Conservation (phyloP, 2,888 invertebrate genomes). For the Agrotis clavis region DNA sequence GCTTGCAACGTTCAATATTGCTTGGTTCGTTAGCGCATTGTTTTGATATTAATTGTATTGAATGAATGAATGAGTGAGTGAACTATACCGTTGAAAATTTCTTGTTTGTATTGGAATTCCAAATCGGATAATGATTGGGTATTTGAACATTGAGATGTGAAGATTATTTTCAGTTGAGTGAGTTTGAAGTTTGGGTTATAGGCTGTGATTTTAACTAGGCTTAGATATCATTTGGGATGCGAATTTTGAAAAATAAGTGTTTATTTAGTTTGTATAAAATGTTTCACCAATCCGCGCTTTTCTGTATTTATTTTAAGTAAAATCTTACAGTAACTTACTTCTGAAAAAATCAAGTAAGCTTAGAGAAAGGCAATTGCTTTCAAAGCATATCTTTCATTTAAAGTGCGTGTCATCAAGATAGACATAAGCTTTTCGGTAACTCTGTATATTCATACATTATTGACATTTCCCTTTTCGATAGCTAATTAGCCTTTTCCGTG, state of each 20-base stretch:
- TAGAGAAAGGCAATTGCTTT: neutral
- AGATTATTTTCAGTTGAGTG: conserved; percentile 21
- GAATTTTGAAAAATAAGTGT: too few species aligned
- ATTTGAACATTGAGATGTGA: conserved; percentile 30
- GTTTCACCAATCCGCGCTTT: too few species aligned
- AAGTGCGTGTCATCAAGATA: neutral
- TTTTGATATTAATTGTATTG: conserved; percentile 64
- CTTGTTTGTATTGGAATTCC: conserved; percentile 46
- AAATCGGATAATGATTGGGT: conserved; percentile 53
- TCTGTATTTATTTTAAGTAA: too few species aligned
- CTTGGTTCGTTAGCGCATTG: conserved; percentile 78
- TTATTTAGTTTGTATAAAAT: too few species aligned
- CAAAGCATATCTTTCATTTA: neutral
- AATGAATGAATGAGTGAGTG: conserved; percentile 33
- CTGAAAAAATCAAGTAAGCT: too few species aligned
- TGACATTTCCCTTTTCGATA: too few species aligned
- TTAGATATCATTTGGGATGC: neutral
- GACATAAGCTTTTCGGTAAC: neutral
- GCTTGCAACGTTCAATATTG: conserved; percentile 74
- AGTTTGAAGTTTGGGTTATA: neutral
- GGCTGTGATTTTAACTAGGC: neutral
- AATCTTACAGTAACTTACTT: too few species aligned
- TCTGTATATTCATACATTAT: too few species aligned
- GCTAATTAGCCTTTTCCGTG: too few species aligned
- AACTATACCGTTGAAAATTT: conserved; percentile 50